Base-by-base conservation (phyloP, 64 coral and sea anemone species). In the Montipora efflorescens region DNA sequence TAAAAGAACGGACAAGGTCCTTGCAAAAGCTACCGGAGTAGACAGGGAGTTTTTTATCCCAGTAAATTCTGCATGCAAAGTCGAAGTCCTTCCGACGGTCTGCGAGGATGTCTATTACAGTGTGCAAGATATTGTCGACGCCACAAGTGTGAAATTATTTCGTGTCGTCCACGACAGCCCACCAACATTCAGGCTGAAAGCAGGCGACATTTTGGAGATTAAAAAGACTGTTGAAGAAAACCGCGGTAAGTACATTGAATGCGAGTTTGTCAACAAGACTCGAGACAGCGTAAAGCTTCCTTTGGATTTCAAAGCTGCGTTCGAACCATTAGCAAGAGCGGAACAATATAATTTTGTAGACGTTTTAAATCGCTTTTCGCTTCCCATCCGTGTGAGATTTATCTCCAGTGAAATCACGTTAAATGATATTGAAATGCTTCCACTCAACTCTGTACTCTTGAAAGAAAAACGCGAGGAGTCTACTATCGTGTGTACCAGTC, bases 231-330 rank as follows among this genome's bases (percentile, higher is more conserved):
- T 71, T 44, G 82, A 86, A 21, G 64, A 72, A 86, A 51, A 86
- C 4, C 66, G 62, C 5, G 66, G 18, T 0, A 71, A 72, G n/a
- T 86, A n/a, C 68, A 19, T 86, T 45, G 64, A 71, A 50, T 86
- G 82, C 67, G 82, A 86, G 59, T 86, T 86, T 86, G 8, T 47
- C 13, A 44, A 86, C 47, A 86, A 86, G 66, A 72, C 66, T 3
- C 14, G 19, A 22, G 82, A 86, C 47, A 3, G 4, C 21, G 64
- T 86, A 9, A 86, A n/a, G 46, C 82, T 86, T 49, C 82, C 82
- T 51, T 51, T 86, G 47, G 46, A 51, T 2, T 86, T 71, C 82
- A 73, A 86, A 47, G 82, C 82, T 50, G 82, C 82, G 3, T 86
- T 86, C 66, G 66, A 71, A 18, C 82, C 82, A 13, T 71, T 86